Conservation (phyloP, 2,888 invertebrate species). For the Augiades crinisus region DNA sequence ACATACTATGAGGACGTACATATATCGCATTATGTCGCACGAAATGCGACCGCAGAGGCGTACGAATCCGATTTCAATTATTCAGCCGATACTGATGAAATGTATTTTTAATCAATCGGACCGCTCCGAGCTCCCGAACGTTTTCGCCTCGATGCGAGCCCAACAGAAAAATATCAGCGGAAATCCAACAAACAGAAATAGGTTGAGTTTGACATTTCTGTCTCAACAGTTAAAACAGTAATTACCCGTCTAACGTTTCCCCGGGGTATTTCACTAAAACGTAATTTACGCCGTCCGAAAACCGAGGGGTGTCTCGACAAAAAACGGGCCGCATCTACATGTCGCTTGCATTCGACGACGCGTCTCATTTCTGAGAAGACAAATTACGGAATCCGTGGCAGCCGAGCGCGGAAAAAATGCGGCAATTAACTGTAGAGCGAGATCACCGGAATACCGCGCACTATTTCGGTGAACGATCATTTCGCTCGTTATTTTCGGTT, state of each 20-base stretch:
- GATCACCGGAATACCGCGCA: constrained; percentile 59
- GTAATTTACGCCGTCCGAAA: constrained; percentile 75
- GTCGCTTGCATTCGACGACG: constrained; percentile 77
- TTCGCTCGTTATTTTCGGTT: constrained; percentile 61
- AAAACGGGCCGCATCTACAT: constrained; percentile 65
- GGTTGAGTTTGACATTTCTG: constrained; percentile 72
- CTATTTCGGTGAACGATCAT: constrained; percentile 69
- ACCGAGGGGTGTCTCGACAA: constrained; percentile 63
- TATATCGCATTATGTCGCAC: constrained; percentile 52
- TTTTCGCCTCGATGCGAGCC: constrained; percentile 24
- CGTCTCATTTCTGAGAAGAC: constrained; percentile 81
- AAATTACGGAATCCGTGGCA: constrained; percentile 76
- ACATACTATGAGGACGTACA: too few species aligned
- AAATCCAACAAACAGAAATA: constrained; percentile 58
- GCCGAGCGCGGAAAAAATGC: constrained; percentile 72
- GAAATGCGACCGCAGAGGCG: constrained; percentile 49
- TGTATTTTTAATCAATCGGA: constrained; percentile 44
- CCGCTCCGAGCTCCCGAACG: constrained; percentile 28
- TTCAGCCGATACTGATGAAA: constrained; percentile 42
- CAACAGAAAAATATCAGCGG: constrained; percentile 39
- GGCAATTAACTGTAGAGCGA: constrained; percentile 68
- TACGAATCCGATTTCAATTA: constrained; percentile 52
- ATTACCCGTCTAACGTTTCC: constrained; percentile 79
- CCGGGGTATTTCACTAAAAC: constrained; percentile 72
- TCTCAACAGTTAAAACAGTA: constrained; percentile 76